Evolutionary conservation across 1,140 invertebrate genomes (phyloP).

Genomic region (Lordiphosa collinella): DNA sequence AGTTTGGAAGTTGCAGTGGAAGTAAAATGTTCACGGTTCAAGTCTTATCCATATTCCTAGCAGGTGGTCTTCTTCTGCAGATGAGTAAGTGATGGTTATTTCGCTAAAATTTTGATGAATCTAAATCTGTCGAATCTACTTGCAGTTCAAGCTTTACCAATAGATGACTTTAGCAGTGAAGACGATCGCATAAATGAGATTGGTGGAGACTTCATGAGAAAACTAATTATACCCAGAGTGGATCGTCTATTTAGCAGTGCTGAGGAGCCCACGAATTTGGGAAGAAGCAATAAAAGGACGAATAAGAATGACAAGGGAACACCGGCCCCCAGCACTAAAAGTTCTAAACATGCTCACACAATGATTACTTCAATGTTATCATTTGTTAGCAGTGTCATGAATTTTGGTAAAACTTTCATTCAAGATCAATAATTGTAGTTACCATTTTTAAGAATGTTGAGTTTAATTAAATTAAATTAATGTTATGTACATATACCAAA

Average conservation of each 20-base stretch:
- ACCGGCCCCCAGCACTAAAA: slow-evolving; percentile 34
- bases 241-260: slow-evolving; percentile 46
- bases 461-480: too few relatives aligned
- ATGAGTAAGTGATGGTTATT: too few relatives aligned
- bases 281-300: slow-evolving; percentile 7
- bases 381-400: slow-evolving; percentile 36
- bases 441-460: too few relatives aligned
- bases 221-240: slow-evolving; percentile 31
- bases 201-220: slow-evolving; percentile 31
- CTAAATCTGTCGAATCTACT: background rate
- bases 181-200: slow-evolving; percentile 57
- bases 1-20: slow-evolving; percentile 21
- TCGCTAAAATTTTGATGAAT: too few relatives aligned
- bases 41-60: too few relatives aligned
- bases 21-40: slow-evolving; percentile 24
- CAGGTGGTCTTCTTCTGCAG: too few relatives aligned
- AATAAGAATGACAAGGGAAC: slow-evolving; percentile 3
- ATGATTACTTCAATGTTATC: slow-evolving; percentile 63
- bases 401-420: slow-evolving; percentile 15
- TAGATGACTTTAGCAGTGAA: slow-evolving; percentile 27
- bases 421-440: background rate
- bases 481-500: too few relatives aligned
- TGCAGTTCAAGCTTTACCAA: slow-evolving; percentile 22
- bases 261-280: slow-evolving; percentile 19
- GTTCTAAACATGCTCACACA: slow-evolving; percentile 58